Conservation (phyloP, 2,113 vertebrate species). For the Aldabrachelys gigantea region DNA sequence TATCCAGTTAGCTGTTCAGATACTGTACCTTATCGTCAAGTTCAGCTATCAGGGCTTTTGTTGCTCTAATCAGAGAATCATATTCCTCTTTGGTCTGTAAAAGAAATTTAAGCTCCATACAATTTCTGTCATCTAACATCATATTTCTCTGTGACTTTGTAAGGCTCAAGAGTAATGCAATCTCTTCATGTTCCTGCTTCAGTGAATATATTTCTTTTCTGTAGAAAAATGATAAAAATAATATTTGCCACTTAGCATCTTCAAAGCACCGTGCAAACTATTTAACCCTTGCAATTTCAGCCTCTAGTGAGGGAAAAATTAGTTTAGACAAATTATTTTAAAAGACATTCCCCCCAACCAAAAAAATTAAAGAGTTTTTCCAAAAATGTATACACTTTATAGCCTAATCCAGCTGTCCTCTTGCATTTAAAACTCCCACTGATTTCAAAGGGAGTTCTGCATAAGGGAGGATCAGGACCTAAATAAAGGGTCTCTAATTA, state of each 20-base stretch:
- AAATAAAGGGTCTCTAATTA: not conserved
- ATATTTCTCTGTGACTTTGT: conserved; percentile 13
- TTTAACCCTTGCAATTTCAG: not conserved
- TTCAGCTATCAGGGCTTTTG: conserved; percentile 62
- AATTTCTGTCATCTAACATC: conserved; percentile 47
- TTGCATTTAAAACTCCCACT: not conserved
- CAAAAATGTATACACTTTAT: not conserved
- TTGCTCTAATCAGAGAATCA: conserved; percentile 62
- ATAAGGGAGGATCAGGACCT: not conserved
- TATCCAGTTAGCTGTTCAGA: not conserved
- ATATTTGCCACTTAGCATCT: not conserved
- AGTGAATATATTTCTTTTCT: conserved; percentile 72
- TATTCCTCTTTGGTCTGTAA: conserved; percentile 62
- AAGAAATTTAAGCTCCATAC: conserved; percentile 53
- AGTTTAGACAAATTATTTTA: not conserved
- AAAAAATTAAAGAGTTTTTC: not conserved
- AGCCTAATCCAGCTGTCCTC: not conserved
- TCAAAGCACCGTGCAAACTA: not conserved
- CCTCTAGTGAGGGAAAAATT: not conserved
- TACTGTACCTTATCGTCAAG: conserved; percentile 73
- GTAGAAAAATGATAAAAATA: not conserved
- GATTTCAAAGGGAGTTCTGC: not conserved
- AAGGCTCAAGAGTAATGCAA: conserved; percentile 42
- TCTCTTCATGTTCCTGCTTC: conserved; percentile 55
- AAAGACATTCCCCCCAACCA: not conserved